Base-by-base conservation (phyloP, 1,140 invertebrate species). In the Planococcus citri region DNA sequence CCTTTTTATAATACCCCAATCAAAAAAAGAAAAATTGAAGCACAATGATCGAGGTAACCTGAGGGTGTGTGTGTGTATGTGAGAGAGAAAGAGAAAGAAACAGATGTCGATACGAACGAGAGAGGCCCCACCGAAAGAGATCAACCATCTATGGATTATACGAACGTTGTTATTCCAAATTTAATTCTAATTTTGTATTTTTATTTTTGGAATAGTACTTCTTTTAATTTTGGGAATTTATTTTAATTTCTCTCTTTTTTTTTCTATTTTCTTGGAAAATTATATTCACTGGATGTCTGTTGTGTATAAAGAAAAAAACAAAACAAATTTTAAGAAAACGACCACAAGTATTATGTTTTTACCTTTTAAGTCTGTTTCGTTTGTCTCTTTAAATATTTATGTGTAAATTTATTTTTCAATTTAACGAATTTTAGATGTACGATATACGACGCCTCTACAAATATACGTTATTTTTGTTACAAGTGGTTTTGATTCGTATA, bases 301-400 rank as follows among this genome's bases (percentile, higher is more conserved):
- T 51, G 17, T 9, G 17, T 14, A 8, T 37, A 8, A 14, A 37
- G 33, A 37, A 37, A 37, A 37, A 37, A 37, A 37, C 33, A n/a
- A n/a, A n/a, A n/a, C n/a, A n/a, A n/a, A n/a, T n/a, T n/a, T n/a
- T n/a, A n/a, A 6, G 29, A 33, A 33, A 33, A 33, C 41, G 41
- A 51, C 41, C 41, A 51, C 41, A 51, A 51, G 41, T 51, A 51
- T 51, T 51, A 51, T 51, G 41, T 51, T 51, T 51, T 51, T 51
- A 51, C 41, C 41, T 51, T 51, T 51, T 51, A 51, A 51, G 41
- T 51, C 41, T 51, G 41, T 51, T 51, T 51, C 17, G 41, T 51
- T 51, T 51, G n/a, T 51, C 41, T 51, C 29, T 33, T 33, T 33
- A 33, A 33, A 33, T 6, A 9, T 3, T 14, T 17, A 9, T 51